Evolutionary conservation across 1,140 invertebrate genomes (phyloP), one percentile per base, ranked within the genome.

Genomic region (Drosophila lacertosa): DNA sequence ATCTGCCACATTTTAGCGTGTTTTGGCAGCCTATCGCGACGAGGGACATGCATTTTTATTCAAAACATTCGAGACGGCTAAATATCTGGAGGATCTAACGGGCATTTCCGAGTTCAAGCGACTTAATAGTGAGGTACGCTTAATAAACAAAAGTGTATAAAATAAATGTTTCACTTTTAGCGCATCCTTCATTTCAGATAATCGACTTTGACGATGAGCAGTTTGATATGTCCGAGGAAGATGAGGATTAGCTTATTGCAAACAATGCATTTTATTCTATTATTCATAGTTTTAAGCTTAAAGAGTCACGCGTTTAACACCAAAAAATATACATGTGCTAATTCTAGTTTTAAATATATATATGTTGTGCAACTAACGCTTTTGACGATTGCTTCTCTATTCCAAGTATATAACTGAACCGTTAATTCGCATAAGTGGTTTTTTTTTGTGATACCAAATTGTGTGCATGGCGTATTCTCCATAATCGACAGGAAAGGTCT

Each of bases 21-120:
- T 91, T 3, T 37, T 91, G 26, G 35, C 66, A 9, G 74, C 82
- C 4, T 91, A 83, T 64, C 69, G 60, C 29, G 60, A 18, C 0
- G 58, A 95, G 2, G 95, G 95, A 0, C 94, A 95, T 59, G 93
- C 94, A 1, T 99, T 99, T 91, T 90, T 99, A 13, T 77, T 97
- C 4, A 94, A 96, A 76, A 97, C 96, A 0, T 98, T 98, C 77
- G 96, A 98, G 88, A 94, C 95, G 78, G 94, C 96, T 2, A 95
- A 94, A 71, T 96, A 96, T 92, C 92, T 99, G 47, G 98, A 99
- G 92, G 94, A 96, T 77, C 84, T 99, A 0, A 97, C 97, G 3
- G 97, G 97, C 0, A 92, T 99, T 6, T 95, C 95, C 4, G 93
- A 96, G 20, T 89, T 84, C 15, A 89, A 82, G 57, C 51, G 70